Percentiles rank a stretch among this genome's conserved stretches.
These are phyloP conservation scores for Netelia melanura DNA, from an alignment of 2,888 invertebrate species.

Conservation along the genomic window DNA sequence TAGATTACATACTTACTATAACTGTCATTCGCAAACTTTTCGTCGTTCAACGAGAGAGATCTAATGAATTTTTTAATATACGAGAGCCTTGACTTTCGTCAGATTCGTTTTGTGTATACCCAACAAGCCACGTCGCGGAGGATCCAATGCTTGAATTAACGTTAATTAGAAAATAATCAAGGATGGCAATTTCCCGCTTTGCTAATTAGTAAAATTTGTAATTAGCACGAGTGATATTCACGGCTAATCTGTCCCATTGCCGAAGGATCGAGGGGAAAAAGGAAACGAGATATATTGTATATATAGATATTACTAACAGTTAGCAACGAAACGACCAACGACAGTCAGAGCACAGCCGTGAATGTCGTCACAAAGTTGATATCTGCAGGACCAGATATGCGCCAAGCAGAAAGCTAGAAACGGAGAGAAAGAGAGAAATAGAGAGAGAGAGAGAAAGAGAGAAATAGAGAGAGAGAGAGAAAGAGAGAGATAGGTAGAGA, in stretches of 20 bases:
- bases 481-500: background rate
- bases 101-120: background rate
- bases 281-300: constrained; percentile 4
- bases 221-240: constrained; percentile 68
- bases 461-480: background rate
- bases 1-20: no score
- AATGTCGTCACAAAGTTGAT: constrained; percentile 61
- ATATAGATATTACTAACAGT: constrained; percentile 7
- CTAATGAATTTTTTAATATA: background rate
- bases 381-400: constrained; percentile 63
- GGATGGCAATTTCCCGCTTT: constrained; percentile 71
- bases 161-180: constrained; percentile 77
- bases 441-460: background rate
- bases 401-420: constrained; percentile 32
- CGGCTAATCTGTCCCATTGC: constrained; percentile 32
- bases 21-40: no score
- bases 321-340: constrained; percentile 20
- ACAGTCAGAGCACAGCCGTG: constrained; percentile 48
- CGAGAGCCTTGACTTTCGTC: constrained; percentile 10
- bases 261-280: constrained; percentile 38
- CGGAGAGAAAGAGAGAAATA: constrained; percentile 10
- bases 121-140: constrained; percentile 22
- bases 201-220: constrained; percentile 77
- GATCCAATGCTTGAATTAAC: constrained; percentile 43
- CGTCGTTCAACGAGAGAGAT: background rate